Evolutionary conservation across 2,888 invertebrate genomes (phyloP).

Genomic region (Melieria picta): DNA sequence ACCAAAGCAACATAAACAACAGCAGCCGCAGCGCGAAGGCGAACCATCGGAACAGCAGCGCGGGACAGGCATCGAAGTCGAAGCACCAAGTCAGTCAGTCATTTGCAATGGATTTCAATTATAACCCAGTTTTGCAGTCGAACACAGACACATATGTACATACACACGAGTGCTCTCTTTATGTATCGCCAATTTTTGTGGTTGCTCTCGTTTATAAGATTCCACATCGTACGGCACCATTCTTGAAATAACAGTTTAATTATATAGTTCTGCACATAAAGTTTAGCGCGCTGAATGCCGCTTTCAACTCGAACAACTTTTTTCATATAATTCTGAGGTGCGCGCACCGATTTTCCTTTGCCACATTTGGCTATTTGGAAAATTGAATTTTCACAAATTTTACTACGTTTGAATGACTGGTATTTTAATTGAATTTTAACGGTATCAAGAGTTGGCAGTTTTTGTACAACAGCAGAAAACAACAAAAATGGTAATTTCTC

Average conservation of each 20-base stretch:
- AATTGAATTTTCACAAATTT: no score
- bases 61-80: not conserved
- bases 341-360: no score
- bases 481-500: no score
- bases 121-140: conserved; percentile 18
- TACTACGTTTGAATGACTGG: no score
- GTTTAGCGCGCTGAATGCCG: conserved; percentile 8
- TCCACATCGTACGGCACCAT: not conserved
- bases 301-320: not conserved
- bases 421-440: no score
- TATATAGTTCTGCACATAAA: not conserved
- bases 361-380: no score
- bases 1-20: no score
- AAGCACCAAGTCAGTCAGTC: conserved; percentile 1
- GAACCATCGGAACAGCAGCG: no score
- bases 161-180: not conserved
- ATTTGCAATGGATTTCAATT: conserved; percentile 27
- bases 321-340: not conserved
- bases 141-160: no score
- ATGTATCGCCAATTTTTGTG: not conserved
- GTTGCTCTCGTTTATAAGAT: not conserved
- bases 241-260: conserved; percentile 23
- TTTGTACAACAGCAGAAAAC: no score
- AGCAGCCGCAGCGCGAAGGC: no score
- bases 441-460: no score